These are phyloP conservation scores for Ariopsis seemanni DNA, from an alignment of 2,113 vertebrate species.

Conservation along the genomic window DNA sequence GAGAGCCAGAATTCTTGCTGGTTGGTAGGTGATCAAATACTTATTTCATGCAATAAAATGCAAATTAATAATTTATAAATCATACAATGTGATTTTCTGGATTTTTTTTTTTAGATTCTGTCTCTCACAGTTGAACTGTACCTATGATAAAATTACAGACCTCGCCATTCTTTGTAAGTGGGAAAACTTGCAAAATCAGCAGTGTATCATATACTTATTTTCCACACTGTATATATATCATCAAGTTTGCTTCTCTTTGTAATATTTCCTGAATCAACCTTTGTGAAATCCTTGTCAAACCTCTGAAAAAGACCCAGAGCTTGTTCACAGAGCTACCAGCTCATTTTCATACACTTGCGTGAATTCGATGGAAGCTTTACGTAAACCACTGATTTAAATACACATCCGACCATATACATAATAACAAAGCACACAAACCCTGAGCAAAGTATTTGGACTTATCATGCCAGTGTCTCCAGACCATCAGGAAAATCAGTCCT, in stretches of 20 bases:
- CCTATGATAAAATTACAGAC: too few species aligned
- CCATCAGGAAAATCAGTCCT: not conserved
- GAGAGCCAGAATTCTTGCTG: too few species aligned
- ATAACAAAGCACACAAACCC: not conserved
- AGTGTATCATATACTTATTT: too few species aligned
- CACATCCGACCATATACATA: not conserved
- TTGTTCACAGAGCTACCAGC: not conserved
- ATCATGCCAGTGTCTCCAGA: not conserved
- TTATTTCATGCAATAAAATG: too few species aligned
- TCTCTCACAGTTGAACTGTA: too few species aligned
- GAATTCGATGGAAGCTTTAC: constrained; percentile 21
- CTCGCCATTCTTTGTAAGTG: too few species aligned
- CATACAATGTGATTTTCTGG: too few species aligned
- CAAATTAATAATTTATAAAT: too few species aligned
- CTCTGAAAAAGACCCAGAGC: not conserved
- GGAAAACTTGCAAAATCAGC: too few species aligned
- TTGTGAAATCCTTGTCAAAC: not conserved
- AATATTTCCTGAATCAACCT: not conserved
- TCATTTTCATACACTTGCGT: constrained; percentile 38
- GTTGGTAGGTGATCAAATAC: too few species aligned
- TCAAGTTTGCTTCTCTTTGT: not conserved
- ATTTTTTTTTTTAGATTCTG: too few species aligned
- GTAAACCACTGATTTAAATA: constrained; percentile 40
- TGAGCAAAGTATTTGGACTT: not conserved
- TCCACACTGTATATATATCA: not conserved